Conservation (phyloP, 2,113 vertebrate genomes). For the Cyanistes caeruleus region DNA sequence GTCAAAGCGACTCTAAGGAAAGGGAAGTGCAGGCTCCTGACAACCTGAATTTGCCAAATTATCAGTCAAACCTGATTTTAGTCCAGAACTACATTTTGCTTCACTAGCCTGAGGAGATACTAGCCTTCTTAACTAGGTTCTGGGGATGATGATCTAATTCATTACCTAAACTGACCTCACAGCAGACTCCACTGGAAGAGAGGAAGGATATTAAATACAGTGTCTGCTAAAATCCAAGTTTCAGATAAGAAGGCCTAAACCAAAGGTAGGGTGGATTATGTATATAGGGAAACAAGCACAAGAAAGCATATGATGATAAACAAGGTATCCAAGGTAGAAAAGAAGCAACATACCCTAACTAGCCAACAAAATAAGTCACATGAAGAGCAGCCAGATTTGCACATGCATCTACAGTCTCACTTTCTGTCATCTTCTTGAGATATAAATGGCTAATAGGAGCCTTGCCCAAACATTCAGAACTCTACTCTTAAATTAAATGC, state of each 20-base stretch:
- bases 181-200: not conserved
- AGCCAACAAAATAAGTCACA: rapidly evolving
- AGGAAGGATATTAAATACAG: rapidly evolving
- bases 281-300: not conserved
- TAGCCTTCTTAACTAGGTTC: not conserved
- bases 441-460: not conserved
- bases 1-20: not conserved
- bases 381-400: not conserved
- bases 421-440: not conserved
- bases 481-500: not conserved
- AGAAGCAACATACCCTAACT: rapidly evolving
- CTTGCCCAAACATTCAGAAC: not conserved
- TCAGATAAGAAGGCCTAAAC: not conserved
- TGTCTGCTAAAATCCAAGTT: not conserved
- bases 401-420: not conserved
- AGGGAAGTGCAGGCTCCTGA: not conserved
- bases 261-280: not conserved
- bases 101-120: not conserved
- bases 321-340: not conserved
- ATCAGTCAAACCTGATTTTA: not conserved
- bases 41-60: not conserved
- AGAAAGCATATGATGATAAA: not conserved
- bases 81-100: not conserved
- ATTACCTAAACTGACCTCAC: not conserved
- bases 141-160: not conserved